Evolutionary conservation across 2,113 vertebrate species (phyloP), one percentile per base, ranked within the genome.

Genomic region (Orcinus orca): DNA sequence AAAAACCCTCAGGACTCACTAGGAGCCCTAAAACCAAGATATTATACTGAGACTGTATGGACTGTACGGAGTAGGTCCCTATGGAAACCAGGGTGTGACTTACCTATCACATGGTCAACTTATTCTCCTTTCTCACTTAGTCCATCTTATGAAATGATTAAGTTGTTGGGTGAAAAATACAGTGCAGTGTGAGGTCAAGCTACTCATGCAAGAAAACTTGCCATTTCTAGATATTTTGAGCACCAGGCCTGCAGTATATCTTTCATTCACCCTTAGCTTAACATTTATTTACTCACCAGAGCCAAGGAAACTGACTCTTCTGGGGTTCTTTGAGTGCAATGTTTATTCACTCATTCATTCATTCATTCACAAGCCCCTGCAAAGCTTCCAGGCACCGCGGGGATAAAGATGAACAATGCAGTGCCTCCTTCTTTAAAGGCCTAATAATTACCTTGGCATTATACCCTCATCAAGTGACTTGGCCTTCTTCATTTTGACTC

Each of bases 121-220:
- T 88, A 50, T 17, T 76, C 31, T 87, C 29, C 26, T 67, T 92
- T 90, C 58, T 86, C 53, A 93, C 38, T 88, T 68, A 26, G 67
- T 97, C 60, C 15, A 12, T 74, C 26, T 73, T 77, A 55, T 73
- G 33, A 91, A 94, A 94, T 36, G n/a, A 73, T 21, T 55, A 82
- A 41, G 60, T 80, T 20, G 14, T 84, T n/a, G 60, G 29, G 21
- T 47, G 55, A 47, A 58, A 5, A 93, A 90, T 81, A 70, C 31
- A 23, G 53, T 55, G 26, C 2, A 70, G 31, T 58, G 5, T 80
- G 63, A 18, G 7, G 8, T 85, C 12, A 47, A 47, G 13, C 38
- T 82, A 21, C 14, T 23, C 18, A 76, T n/a, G 20, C 6, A 90
- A 82, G 71, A 71, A 86, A 73, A 76, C 3, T 25, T 9, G 20